Conservation (phyloP, 2,113 vertebrate genomes). For the Pteropus alecto region DNA sequence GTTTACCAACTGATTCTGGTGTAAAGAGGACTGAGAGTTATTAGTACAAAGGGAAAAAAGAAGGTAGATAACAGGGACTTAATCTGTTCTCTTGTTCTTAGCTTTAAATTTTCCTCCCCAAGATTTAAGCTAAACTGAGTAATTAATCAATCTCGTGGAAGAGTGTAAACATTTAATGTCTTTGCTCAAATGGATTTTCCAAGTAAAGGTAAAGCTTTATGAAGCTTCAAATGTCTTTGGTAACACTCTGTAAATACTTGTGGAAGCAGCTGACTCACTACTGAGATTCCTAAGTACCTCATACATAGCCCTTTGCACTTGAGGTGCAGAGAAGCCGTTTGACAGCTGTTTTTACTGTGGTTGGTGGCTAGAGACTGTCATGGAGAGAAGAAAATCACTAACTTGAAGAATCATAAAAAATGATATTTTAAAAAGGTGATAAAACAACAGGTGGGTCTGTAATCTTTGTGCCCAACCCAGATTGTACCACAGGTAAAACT, state of each 20-base stretch:
- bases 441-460: neutral
- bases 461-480: neutral
- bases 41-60: neutral
- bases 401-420: slow-evolving; percentile 9
- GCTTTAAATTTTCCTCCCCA: neutral
- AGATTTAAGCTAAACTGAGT: neutral
- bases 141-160: neutral
- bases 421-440: neutral
- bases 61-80: neutral
- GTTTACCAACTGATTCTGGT: neutral
- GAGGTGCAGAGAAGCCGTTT: neutral
- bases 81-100: neutral
- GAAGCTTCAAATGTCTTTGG: neutral
- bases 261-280: neutral
- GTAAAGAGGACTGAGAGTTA: neutral
- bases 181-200: neutral
- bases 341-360: neutral
- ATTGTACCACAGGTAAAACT: neutral
- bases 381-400: neutral
- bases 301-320: neutral
- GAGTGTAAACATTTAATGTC: neutral
- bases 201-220: slow-evolving; percentile 4
- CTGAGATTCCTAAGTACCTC: neutral
- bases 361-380: neutral
- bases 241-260: slow-evolving; percentile 5